Evolutionary conservation across 2,888 invertebrate species (phyloP).

Genomic region (Scaptomyza flava): DNA sequence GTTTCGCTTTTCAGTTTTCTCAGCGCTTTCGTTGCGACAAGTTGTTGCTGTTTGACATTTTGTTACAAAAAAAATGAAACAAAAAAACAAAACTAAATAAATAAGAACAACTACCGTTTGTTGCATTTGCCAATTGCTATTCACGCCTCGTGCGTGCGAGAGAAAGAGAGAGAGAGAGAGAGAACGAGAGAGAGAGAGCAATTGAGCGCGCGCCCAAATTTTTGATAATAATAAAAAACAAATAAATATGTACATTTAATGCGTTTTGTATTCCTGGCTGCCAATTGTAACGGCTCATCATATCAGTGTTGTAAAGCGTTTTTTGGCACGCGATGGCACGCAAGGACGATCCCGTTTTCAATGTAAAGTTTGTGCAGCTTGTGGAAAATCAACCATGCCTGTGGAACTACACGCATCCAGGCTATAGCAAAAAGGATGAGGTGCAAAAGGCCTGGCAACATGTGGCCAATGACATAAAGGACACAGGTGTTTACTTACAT

Average conservation of each 20-base stretch:
- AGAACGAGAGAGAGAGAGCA: not conserved
- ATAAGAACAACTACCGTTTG: slow-evolving; percentile 16
- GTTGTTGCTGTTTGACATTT: slow-evolving; percentile 67
- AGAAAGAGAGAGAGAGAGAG: not conserved
- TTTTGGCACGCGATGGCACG: slow-evolving; percentile 71
- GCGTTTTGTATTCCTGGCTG: slow-evolving; percentile 28
- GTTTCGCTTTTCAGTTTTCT: slow-evolving; percentile 81
- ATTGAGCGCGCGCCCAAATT: slow-evolving; percentile 41
- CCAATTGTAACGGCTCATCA: slow-evolving; percentile 31
- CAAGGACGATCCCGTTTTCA: slow-evolving; percentile 83
- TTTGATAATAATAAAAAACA: slow-evolving; percentile 7
- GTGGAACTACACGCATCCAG: slow-evolving; percentile 82
- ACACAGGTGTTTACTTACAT: slow-evolving; percentile 69
- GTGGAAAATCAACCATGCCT: slow-evolving; percentile 80
- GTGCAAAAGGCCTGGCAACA: slow-evolving; percentile 82
- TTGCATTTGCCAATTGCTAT: slow-evolving; percentile 9
- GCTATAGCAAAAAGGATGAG: slow-evolving; percentile 82
- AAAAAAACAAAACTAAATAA: slow-evolving; percentile 12
- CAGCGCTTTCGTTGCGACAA: slow-evolving; percentile 82
- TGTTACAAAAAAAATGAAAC: slow-evolving; percentile 5
- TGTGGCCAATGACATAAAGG: slow-evolving; percentile 82
- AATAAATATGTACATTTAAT: slow-evolving; percentile 19
- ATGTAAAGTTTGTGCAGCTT: slow-evolving; percentile 82
- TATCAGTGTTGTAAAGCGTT: slow-evolving; percentile 49
- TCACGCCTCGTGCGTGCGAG: slow-evolving; percentile 1